Evolutionary conservation across 1,140 invertebrate genomes (phyloP).

Genomic region (Hylyphantes graminicola): DNA sequence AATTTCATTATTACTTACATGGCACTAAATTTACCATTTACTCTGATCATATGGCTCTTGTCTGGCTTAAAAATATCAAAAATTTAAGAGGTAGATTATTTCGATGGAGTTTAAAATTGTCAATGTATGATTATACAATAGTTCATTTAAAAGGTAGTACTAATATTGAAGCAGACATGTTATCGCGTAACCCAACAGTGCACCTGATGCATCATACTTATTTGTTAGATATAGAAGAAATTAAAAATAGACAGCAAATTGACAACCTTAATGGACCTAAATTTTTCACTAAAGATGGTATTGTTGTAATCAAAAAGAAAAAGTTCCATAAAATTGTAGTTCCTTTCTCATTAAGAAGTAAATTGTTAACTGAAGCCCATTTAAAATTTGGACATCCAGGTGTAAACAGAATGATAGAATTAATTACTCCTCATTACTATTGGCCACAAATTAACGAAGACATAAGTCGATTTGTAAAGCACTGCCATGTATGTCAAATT

Average conservation of each 20-base stretch:
- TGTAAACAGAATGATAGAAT: neutral
- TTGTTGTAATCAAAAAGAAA: neutral
- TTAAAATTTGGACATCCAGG: conserved; percentile 3
- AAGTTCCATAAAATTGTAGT: neutral
- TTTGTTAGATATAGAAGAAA: neutral
- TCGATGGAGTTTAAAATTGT: neutral
- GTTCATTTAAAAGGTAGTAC: neutral
- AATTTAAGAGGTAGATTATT: neutral
- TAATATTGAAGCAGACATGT: conserved; percentile 11
- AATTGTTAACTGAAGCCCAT: neutral
- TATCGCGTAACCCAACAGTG: too few relatives aligned
- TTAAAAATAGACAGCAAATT: neutral
- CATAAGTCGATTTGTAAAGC: neutral
- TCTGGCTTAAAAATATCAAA: conserved; percentile 7
- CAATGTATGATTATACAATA: neutral
- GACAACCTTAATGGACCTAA: neutral
- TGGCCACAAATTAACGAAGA: neutral
- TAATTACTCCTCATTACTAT: neutral
- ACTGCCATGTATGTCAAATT: neutral
- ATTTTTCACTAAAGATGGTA: neutral
- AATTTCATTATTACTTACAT: neutral
- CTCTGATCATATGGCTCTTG: neutral
- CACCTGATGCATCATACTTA: neutral
- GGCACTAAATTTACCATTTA: conserved; percentile 9
- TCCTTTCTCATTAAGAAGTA: neutral